Evolutionary conservation across 1,140 invertebrate species (phyloP).

Genomic region (Pseudachorutes palmiensis): DNA sequence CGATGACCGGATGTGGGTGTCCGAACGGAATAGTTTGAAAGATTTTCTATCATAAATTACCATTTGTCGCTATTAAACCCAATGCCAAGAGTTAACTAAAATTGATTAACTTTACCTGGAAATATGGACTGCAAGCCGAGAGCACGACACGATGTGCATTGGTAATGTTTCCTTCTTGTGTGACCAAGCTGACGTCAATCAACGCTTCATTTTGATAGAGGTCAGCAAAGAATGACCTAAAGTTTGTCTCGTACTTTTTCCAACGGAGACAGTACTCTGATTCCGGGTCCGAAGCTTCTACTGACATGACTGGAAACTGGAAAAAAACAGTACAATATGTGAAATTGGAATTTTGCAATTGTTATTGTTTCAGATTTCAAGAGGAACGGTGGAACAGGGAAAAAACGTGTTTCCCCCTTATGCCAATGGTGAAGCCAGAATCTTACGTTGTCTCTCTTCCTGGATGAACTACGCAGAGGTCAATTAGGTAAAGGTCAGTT

Average conservation of each 20-base stretch:
- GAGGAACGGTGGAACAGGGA: background rate
- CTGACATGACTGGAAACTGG: background rate
- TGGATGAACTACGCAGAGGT: too few relatives aligned
- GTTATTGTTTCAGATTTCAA: background rate
- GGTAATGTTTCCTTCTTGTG: constrained; percentile 47
- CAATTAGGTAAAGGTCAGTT: too few relatives aligned
- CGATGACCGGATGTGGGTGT: constrained; percentile 69
- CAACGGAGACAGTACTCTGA: constrained; percentile 9
- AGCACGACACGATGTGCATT: constrained; percentile 89
- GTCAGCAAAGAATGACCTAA: background rate
- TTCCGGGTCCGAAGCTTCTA: background rate
- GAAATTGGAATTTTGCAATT: background rate
- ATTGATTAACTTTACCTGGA: constrained; percentile 64
- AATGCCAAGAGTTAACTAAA: background rate
- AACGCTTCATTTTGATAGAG: constrained; percentile 5
- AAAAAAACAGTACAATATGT: background rate
- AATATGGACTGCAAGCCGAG: constrained; percentile 87
- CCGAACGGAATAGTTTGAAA: background rate
- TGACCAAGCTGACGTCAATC: constrained; percentile 1
- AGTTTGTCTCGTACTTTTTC: background rate
- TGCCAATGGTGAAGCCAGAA: background rate
- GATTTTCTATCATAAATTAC: background rate
- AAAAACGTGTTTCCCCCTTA: background rate
- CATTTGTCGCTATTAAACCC: too few relatives aligned
- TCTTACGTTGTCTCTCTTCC: too few relatives aligned